phyloP scores from a whole-genome alignment of 2,888 invertebrate genomes.

The Coecobrya sp. region DNA sequence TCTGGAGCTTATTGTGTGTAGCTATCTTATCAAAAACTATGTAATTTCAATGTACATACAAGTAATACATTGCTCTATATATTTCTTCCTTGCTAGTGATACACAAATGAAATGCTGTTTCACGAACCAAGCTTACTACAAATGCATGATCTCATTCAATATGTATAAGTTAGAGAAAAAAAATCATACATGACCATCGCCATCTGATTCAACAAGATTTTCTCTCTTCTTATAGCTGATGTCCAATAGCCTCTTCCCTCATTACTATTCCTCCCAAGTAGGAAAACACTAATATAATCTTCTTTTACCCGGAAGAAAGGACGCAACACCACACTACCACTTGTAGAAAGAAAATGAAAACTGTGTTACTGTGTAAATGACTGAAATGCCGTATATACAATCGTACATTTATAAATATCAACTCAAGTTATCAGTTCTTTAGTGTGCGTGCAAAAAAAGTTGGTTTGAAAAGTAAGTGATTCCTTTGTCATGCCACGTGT shows the following conservation, averaged over 20 bases:
- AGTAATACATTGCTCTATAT: neutral
- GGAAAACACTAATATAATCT: slow-evolving; percentile 70
- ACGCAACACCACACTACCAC: neutral
- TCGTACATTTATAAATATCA: neutral
- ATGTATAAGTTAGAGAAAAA: slow-evolving; percentile 39
- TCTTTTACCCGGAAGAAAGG: slow-evolving; percentile 35
- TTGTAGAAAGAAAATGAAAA: slow-evolving; percentile 54
- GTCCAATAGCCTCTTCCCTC: slow-evolving; percentile 43
- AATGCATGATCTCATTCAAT: slow-evolving; percentile 42
- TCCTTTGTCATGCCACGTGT: neutral
- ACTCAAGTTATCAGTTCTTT: neutral
- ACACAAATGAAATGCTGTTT: neutral
- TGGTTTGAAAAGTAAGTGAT: neutral
- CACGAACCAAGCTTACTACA: neutral
- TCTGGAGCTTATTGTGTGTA: slow-evolving; percentile 9
- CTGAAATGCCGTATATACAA: neutral
- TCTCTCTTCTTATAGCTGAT: slow-evolving; percentile 26
- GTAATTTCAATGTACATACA: neutral
- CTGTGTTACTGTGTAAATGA: slow-evolving; percentile 56
- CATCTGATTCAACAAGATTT: slow-evolving; percentile 47
- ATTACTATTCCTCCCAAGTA: slow-evolving; percentile 71
- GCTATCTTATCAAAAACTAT: slow-evolving; percentile 19
- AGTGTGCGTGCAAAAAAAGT: neutral
- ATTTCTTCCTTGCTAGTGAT: neutral
- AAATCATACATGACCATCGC: slow-evolving; percentile 12